Conservation (phyloP, 2,888 invertebrate genomes). For the Lacanobia wlatinum region DNA sequence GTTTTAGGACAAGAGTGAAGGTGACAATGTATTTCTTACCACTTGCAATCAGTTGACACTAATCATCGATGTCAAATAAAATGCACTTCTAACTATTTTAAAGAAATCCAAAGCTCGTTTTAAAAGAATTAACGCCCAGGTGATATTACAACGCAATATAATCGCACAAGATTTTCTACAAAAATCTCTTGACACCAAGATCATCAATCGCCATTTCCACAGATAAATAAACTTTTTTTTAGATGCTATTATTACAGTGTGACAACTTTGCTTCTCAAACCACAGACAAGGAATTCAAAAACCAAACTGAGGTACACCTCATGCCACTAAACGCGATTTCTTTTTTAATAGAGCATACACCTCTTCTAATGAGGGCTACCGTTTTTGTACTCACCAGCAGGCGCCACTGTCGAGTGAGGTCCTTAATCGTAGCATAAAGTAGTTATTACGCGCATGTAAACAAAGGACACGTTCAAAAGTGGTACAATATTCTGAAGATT, state of each 20-base stretch:
- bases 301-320: background rate
- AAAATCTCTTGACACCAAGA: conserved; percentile 65
- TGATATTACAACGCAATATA: conserved; percentile 65
- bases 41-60: conserved; percentile 70
- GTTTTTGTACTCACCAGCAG: no score
- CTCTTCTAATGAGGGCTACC: no score
- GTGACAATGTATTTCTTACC: conserved; percentile 78
- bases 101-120: conserved; percentile 49
- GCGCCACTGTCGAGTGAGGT: no score
- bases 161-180: conserved; percentile 64
- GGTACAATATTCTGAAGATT: no score
- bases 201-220: conserved; percentile 68
- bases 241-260: background rate
- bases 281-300: conserved; percentile 1
- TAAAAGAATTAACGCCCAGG: conserved; percentile 48
- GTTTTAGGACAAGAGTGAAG: conserved; percentile 78
- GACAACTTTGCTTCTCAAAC: conserved; percentile 13
- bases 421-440: no score
- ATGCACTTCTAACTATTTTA: conserved; percentile 50
- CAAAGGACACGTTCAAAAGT: no score
- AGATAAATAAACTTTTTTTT: conserved; percentile 51
- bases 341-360: no score
- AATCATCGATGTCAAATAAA: conserved; percentile 71
- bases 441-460: no score
- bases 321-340: background rate